Evolutionary conservation across 2,113 vertebrate genomes (phyloP), one percentile per base, ranked within the genome.

Genomic region (Mastomys natalensis): DNA sequence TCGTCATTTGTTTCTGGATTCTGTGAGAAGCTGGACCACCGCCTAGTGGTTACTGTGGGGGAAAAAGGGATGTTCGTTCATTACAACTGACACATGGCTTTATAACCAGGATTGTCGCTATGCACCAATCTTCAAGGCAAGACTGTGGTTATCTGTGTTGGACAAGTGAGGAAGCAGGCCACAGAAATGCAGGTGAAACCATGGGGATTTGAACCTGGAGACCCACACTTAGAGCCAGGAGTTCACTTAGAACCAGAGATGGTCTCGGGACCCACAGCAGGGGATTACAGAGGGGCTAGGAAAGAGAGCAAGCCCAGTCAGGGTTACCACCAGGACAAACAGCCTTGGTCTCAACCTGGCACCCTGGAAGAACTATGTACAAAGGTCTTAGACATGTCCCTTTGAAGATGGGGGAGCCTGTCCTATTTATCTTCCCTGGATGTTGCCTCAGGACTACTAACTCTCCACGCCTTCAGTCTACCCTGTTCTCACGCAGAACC

Each of bases 21-120:
- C 91, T 81, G 37, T 48, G 64, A 60, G 60, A 95, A 84, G 26
- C 68, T 68, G 77, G 51, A 34, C 43, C 37, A 43, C 58, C n/a
- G 0, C 3, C 48, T 73, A 34, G 24, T 13, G 31, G 17, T 53
- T 73, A 43, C 89, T 43, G 40, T 43, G 62, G 22, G 7, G 5
- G 40, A 81, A 62, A 76, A 45, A 91, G 45, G 70, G n/a, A 60
- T 3, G 17, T 48, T 22, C 76, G 29, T 31, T 85, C 31, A 58
- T 34, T 26, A 48, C n/a, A 11, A 17, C 31, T 2, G 26, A 0
- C 0, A 1, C 29, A 29, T 13, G 48, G 51, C 68, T 10, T 0
- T 70, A 5, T 51, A 48, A 60, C n/a, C 6, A 0, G 3, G 66
- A 87, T 34, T 16, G n/a, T 45, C 21, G 64, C 7, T 13, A 4